Percentiles rank a stretch among this genome's conserved stretches.
These are phyloP conservation scores for Heliothis subflexa DNA, from an alignment of 1,140 invertebrate species.

Conservation along the genomic window DNA sequence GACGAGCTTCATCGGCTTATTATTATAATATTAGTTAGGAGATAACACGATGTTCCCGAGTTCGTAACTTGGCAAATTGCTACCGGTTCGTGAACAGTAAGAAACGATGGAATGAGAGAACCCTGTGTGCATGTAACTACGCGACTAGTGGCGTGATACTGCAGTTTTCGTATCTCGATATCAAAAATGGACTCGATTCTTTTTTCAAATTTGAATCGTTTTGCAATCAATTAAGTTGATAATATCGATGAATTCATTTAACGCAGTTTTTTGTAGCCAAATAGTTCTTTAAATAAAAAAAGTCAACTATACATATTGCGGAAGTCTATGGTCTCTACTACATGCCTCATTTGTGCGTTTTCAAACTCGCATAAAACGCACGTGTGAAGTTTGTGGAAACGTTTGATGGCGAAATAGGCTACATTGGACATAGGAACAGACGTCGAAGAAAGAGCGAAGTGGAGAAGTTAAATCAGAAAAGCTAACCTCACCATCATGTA, in stretches of 20 bases:
- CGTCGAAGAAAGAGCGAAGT: no score
- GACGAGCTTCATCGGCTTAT: conserved; percentile 63
- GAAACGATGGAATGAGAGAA: conserved; percentile 12
- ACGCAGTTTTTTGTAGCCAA: not conserved
- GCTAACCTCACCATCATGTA: no score
- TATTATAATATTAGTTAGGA: conserved; percentile 49
- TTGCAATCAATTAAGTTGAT: not conserved
- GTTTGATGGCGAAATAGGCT: not conserved
- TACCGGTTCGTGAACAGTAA: not conserved
- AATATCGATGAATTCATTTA: not conserved
- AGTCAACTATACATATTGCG: not conserved
- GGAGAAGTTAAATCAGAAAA: no score
- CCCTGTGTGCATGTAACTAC: not conserved
- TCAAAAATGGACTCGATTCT: not conserved
- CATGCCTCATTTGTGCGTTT: not conserved
- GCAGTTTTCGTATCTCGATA: not conserved
- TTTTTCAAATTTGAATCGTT: not conserved
- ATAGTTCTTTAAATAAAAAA: not conserved
- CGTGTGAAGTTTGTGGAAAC: no score
- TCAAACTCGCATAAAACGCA: no score
- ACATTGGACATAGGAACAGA: no score
- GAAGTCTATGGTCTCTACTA: not conserved
- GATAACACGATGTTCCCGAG: conserved; percentile 34
- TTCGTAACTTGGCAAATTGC: conserved; percentile 10
- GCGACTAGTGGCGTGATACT: not conserved